phyloP scores from a whole-genome alignment of 2,888 invertebrate genomes.

The Drosophila gaucha region DNA sequence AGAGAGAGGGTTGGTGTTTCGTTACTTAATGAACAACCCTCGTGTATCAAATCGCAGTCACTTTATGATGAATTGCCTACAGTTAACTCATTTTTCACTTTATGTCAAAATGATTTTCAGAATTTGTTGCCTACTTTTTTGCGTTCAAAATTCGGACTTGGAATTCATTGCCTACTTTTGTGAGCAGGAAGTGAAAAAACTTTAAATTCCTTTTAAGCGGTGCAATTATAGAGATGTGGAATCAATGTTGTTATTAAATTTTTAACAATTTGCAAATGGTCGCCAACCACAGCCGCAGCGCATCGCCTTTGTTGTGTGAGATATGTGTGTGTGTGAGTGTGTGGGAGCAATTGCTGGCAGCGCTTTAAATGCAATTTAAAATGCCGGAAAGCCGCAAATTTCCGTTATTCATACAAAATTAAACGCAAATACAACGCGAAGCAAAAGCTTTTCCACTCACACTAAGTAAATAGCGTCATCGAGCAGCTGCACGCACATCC shows the following conservation, averaged over 20 bases:
- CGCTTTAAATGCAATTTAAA: conserved; percentile 75
- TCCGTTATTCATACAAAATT: conserved; percentile 77
- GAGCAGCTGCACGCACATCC: conserved; percentile 39
- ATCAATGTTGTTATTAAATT: conserved; percentile 30
- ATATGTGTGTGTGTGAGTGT: conserved; percentile 10
- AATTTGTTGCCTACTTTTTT: conserved; percentile 35
- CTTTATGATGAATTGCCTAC: conserved; percentile 43
- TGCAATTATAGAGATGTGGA: conserved; percentile 3
- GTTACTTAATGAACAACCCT: conserved; percentile 30
- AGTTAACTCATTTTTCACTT: conserved; percentile 49
- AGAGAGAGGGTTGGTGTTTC: conserved; percentile 10
- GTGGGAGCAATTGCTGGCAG: conserved; percentile 43
- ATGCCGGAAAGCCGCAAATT: conserved; percentile 77
- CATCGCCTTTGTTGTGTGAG: conserved; percentile 29
- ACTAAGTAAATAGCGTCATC: conserved; percentile 35
- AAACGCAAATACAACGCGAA: conserved; percentile 63
- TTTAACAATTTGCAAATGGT: conserved; percentile 42
- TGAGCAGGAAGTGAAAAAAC: not conserved
- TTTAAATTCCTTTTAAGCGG: conserved; percentile 10
- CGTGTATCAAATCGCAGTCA: conserved; percentile 21
- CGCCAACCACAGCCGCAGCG: conserved; percentile 49
- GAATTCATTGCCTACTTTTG: conserved; percentile 18
- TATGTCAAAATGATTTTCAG: conserved; percentile 7
- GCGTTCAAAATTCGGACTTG: not conserved
- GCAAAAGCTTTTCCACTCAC: conserved; percentile 39